A percentile compares a stretch with the other conserved stretches of the same genome.
Evolutionary conservation across 2,888 invertebrate species (phyloP).

Genomic region (Schizotus pectinicornis): DNA sequence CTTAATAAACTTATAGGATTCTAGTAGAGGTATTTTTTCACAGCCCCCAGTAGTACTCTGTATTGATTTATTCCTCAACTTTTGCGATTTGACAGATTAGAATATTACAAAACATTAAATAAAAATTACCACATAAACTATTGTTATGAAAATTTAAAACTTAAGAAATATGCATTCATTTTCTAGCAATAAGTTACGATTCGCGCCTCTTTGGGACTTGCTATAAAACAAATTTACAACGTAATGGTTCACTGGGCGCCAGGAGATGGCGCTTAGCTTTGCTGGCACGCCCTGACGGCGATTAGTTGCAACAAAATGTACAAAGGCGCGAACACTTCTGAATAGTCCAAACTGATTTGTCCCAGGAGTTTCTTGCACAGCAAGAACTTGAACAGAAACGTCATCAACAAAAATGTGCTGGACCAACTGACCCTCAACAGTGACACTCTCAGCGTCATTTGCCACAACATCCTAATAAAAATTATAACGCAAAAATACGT

Average conservation of each 20-base stretch:
- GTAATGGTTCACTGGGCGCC: no score
- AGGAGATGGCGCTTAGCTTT: constrained; percentile 45
- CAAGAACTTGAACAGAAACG: constrained; percentile 90
- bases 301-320: constrained; percentile 89
- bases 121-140: no score
- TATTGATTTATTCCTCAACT: no score
- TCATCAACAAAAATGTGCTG: constrained; percentile 78
- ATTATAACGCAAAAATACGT: constrained; percentile 95
- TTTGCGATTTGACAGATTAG: no score
- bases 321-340: constrained; percentile 90
- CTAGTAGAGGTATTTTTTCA: no score
- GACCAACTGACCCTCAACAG: constrained; percentile 84
- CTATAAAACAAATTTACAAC: no score
- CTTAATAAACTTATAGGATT: constrained; percentile 4
- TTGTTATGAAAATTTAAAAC: no score
- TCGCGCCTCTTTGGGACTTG: no score
- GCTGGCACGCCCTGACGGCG: constrained; percentile 90
- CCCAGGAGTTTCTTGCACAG: constrained; percentile 87
- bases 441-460: constrained; percentile 75
- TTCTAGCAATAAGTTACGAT: no score
- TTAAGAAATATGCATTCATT: no score
- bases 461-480: constrained; percentile 89
- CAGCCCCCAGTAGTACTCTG: no score
- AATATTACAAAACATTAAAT: no score
- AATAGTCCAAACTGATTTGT: constrained; percentile 82